These are phyloP conservation scores for Drosophila pseudoananassae DNA, from an alignment of 1,140 invertebrate species.

Conservation along the genomic window DNA sequence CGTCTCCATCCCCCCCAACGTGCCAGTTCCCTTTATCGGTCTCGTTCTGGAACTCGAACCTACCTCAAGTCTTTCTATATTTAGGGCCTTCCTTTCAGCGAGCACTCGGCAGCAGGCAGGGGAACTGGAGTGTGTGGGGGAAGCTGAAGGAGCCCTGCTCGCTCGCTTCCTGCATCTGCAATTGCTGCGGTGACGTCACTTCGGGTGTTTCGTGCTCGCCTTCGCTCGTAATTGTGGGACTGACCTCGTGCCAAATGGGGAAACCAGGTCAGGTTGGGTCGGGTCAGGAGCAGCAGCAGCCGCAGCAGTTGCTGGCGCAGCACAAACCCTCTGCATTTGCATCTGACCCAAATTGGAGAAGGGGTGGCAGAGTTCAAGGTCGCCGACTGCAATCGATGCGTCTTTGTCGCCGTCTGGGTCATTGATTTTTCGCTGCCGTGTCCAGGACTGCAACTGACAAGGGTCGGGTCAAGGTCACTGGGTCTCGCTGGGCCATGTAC, in stretches of 20 bases:
- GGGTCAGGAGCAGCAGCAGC: conserved; percentile 30
- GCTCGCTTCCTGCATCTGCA: conserved; percentile 20
- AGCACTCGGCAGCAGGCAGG: conserved; percentile 12
- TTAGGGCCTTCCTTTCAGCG: conserved; percentile 54
- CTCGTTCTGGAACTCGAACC: conserved; percentile 41
- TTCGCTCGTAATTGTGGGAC: conserved; percentile 25
- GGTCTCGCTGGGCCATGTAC: background rate
- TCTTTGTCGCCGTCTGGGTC: conserved; percentile 26
- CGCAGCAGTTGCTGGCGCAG: conserved; percentile 6
- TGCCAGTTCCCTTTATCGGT: conserved; percentile 13
- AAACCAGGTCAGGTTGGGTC: conserved; percentile 38
- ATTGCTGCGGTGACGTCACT: conserved; percentile 28
- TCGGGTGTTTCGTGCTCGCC: conserved; percentile 24
- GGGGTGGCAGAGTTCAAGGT: conserved; percentile 37
- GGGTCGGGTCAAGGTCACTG: conserved; percentile 27
- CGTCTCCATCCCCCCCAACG: background rate
- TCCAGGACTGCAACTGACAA: background rate
- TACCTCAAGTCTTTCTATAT: conserved; percentile 80
- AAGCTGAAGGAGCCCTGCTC: conserved; percentile 13
- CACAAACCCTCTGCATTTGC: conserved; percentile 31
- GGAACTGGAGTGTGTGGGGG: background rate
- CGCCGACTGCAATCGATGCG: conserved; percentile 37
- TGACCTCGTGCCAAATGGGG: conserved; percentile 47
- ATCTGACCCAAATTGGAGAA: conserved; percentile 38
- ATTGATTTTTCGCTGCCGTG: conserved; percentile 11